Evolutionary conservation across 2,888 invertebrate genomes (phyloP), one percentile per base, ranked within the genome.

Genomic region (Strigamia transsilvanica): DNA sequence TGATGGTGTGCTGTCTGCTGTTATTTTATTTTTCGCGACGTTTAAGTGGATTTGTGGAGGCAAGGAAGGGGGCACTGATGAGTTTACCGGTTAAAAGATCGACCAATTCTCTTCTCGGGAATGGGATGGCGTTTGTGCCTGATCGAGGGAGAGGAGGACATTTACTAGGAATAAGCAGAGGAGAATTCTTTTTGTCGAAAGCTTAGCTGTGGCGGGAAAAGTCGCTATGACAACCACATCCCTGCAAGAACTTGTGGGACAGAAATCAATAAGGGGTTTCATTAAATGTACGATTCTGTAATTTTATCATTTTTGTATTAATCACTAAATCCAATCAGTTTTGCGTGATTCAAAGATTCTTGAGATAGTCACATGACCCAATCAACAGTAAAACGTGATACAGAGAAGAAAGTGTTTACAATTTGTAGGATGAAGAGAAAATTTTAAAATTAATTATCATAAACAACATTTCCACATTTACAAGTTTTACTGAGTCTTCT

Each of bases 41-140:
- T n/a, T 56, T 15, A 56, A 56, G 56, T 56, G 56, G 61, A 61
- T 61, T 61, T 61, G 61, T 21, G 18, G 61, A 23, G 21, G 61
- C 21, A 18, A 61, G 61, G 61, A 61, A 61, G 61, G 61, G 61
- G 61, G 21, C 61, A 61, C 61, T 61, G 61, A 61, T 61, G 61
- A 61, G 61, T 61, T 23, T 61, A 18, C 61, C 61, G 61, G 61
- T 61, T 61, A 61, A 61, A 61, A 61, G 61, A 61, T 46, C 21
- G 21, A 61, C 61, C 61, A 61, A 61, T 61, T 61, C 23, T 61
- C 61, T 61, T 61, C 61, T 61, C 23, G 18, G 4, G 61, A 61
- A 38, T 61, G 61, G 21, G 61, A 23, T 13, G 46, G 46, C 46
- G 61, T 18, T 51, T 61, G 61, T 61, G 61, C 61, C 61, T 23